These are phyloP conservation scores for Athrips mouffetella DNA, from an alignment of 2,888 invertebrate genomes.

Conservation along the genomic window DNA sequence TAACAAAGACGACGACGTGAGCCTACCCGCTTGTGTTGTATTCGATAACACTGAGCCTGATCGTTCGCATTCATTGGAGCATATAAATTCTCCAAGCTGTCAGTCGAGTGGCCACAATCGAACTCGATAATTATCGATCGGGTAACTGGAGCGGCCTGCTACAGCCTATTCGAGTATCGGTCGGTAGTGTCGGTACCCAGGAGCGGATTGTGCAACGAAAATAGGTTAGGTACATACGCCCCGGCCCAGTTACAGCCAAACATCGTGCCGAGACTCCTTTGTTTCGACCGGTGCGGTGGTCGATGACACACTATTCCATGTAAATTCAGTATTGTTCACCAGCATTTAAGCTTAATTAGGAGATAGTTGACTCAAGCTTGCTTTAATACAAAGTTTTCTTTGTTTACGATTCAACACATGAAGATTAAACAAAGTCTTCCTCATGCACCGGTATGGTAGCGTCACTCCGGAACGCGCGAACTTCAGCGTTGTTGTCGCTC, in stretches of 20 bases:
- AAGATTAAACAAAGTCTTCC: slow-evolving; percentile 12
- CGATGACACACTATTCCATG: slow-evolving; percentile 22
- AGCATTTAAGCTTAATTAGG: slow-evolving; percentile 6
- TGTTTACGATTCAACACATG: slow-evolving; percentile 2
- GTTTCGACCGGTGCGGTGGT: slow-evolving; percentile 29
- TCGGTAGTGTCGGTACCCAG: too few species aligned
- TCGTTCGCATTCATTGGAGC: slow-evolving; percentile 12
- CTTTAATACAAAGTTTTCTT: neutral
- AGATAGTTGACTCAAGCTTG: slow-evolving; percentile 7
- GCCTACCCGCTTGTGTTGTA: slow-evolving; percentile 2
- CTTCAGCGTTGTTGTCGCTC: slow-evolving; percentile 75
- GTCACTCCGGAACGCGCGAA: slow-evolving; percentile 46
- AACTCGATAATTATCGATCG: slow-evolving; percentile 44
- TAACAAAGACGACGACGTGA: slow-evolving; percentile 5
- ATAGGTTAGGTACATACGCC: slow-evolving; percentile 55
- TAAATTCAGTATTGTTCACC: slow-evolving; percentile 15
- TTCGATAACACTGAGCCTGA: slow-evolving; percentile 5
- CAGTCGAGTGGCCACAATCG: slow-evolving; percentile 23
- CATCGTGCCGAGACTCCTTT: slow-evolving; percentile 32
- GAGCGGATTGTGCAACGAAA: slow-evolving; percentile 58
- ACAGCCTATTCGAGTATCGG: slow-evolving; percentile 45
- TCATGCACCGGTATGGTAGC: slow-evolving; percentile 16
- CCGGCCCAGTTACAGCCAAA: slow-evolving; percentile 48
- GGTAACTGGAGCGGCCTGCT: slow-evolving; percentile 43
- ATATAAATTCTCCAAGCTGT: slow-evolving; percentile 15